Evolutionary conservation across 2,888 invertebrate genomes (phyloP).

Genomic region (Lepidochrysops patricia): DNA sequence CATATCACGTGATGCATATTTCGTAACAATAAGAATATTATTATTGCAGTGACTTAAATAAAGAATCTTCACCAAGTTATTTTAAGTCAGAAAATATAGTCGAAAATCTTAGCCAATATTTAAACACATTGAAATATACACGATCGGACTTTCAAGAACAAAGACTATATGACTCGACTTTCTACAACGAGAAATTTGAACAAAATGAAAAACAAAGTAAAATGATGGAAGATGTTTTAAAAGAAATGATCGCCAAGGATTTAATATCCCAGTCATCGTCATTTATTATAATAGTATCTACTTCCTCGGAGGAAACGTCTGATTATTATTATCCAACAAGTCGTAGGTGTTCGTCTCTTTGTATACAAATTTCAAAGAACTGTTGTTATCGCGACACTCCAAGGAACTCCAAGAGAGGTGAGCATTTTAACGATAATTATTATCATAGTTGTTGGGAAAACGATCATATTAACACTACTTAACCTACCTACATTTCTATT

Average conservation of each 20-base stretch:
- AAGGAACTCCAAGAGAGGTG: neutral
- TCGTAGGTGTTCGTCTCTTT: conserved; percentile 31
- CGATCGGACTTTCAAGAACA: neutral
- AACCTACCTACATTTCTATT: too few relatives aligned
- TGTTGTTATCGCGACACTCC: conserved; percentile 2
- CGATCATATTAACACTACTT: too few relatives aligned
- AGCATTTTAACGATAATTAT: neutral
- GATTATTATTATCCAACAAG: conserved; percentile 21
- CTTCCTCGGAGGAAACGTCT: conserved; percentile 14
- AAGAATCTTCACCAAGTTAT: neutral
- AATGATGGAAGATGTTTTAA: neutral
- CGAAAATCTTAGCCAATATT: neutral
- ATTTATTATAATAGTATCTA: conserved; percentile 13
- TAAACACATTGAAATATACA: neutral
- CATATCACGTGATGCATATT: too few relatives aligned
- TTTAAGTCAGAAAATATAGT: neutral
- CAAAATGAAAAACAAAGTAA: neutral
- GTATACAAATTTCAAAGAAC: conserved; percentile 32
- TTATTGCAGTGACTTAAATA: neutral
- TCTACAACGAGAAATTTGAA: neutral
- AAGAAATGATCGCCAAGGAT: conserved; percentile 5
- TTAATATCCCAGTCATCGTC: conserved; percentile 15
- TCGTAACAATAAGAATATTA: neutral
- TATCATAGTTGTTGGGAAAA: too few relatives aligned
- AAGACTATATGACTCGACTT: too few relatives aligned